A percentile compares a stretch with the other conserved stretches of the same genome.
phyloP scores from a whole-genome alignment of 2,113 vertebrate species.

The Loxodonta africana region DNA sequence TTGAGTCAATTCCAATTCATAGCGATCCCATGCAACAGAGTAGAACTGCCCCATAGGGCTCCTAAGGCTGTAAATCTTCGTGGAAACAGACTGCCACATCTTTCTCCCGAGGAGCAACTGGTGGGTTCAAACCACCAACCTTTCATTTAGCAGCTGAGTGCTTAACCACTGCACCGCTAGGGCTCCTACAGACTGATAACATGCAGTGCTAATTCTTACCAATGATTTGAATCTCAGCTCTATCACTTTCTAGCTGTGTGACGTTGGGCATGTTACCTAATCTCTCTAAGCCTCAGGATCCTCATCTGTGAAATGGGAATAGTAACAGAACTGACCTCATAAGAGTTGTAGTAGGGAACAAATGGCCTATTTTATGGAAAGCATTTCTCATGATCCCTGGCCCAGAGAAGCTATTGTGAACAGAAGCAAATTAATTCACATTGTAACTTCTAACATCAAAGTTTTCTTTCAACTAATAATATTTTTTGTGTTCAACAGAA shows the following conservation, averaged over 20 bases:
- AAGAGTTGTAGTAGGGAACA: not conserved
- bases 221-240: not conserved
- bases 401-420: not conserved
- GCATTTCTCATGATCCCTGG: not conserved
- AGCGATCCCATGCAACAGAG: no score
- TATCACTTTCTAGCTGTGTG: not conserved
- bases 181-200: no score
- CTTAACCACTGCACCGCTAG: no score
- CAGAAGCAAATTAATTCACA: not conserved
- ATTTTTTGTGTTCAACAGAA: slow-evolving; percentile 86
- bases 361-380: not conserved
- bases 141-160: no score
- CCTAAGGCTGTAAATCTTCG: no score
- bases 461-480: slow-evolving; percentile 26
- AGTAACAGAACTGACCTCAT: not conserved
- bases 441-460: not conserved
- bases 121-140: no score
- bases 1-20: no score
- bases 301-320: not conserved
- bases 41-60: no score
- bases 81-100: no score
- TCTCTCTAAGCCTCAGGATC: not conserved
- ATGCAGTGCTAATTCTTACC: not conserved
- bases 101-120: no score
- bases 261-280: not conserved